These are phyloP conservation scores for Caenorhabditis angaria DNA, from an alignment of 2,888 invertebrate species.

Conservation along the genomic window DNA sequence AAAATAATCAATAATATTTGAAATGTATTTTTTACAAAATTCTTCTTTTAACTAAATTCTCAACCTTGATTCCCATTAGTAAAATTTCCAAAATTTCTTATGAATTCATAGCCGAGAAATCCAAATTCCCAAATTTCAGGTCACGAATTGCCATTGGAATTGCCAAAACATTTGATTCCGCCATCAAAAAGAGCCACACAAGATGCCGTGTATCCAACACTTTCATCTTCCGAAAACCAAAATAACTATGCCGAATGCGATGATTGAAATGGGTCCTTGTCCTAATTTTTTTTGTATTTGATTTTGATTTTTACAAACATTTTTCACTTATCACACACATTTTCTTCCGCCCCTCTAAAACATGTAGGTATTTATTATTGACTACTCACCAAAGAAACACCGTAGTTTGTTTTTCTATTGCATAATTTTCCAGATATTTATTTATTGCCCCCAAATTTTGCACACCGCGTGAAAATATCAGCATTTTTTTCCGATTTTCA, in stretches of 20 bases:
- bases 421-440: not conserved
- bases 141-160: conserved; percentile 68
- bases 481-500: conserved; percentile 3
- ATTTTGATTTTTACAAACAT: too few species aligned
- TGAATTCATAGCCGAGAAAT: not conserved
- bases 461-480: not conserved
- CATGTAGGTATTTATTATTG: not conserved
- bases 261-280: conserved; percentile 14
- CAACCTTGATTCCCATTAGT: not conserved
- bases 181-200: conserved; percentile 64
- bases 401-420: not conserved
- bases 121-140: conserved; percentile 31
- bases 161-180: conserved; percentile 68
- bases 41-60: not conserved
- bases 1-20: too few species aligned
- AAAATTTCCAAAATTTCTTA: not conserved
- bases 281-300: too few species aligned
- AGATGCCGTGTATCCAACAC: conserved; percentile 56
- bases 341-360: not conserved
- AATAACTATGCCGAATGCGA: conserved; percentile 10
- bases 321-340: not conserved
- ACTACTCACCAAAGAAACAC: not conserved
- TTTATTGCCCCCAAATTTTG: not conserved
- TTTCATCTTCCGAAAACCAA: conserved; percentile 39
- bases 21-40: not conserved